Evolutionary conservation across 2,113 vertebrate species (phyloP), one percentile per base, ranked within the genome.

Genomic region (Nannospalax galili): DNA sequence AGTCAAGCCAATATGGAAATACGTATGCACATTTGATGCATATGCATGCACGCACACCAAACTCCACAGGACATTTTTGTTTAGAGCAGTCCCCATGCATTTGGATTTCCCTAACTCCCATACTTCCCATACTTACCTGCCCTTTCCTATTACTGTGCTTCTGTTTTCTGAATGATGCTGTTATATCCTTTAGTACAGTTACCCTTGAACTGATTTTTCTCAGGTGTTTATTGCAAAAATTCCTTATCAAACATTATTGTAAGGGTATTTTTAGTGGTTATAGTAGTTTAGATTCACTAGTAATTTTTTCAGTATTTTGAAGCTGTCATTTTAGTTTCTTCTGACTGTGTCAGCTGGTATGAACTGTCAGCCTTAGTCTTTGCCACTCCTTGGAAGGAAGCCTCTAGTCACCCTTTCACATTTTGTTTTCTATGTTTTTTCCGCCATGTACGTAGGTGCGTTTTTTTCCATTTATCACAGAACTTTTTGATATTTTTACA

Each of bases 401-500:
- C 3, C 5, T 64, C 16, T n/a, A 64, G 92, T 74, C 72, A n/a
- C 15, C 91, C 17, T 14, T 72, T 11, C 52, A 14, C 17, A 6
- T 75, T 91, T 56, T 62, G 67, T 81, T 75, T 22, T 92, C 65
- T 69, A 5, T 70, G 16, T 52, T 37, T 92, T 56, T 88, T 73
- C 67, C 84, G 35, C 20, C 26, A 69, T 0, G 12, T 20, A 24
- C 19, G 12, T 60, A 9, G 8, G 1, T 48, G 11, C 17, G 24
- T 62, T 77, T 89, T 37, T 85, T 72, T 52, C 1, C 74, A 70
- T 16, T 48, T 92, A 88, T 77, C 20, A 75, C 60, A 65, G 26
- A 92, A 12, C 3, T 79, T 90, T 95, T 96, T 93, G 62, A 60
- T 72, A 32, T 45, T 7, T 95, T 95, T 88, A 74, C 65, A 65